A percentile compares a stretch with the other conserved stretches of the same genome.
These are phyloP conservation scores for Blastomussa wellsi DNA, from an alignment of 92 coral and sea anemone species.

Conservation along the genomic window DNA sequence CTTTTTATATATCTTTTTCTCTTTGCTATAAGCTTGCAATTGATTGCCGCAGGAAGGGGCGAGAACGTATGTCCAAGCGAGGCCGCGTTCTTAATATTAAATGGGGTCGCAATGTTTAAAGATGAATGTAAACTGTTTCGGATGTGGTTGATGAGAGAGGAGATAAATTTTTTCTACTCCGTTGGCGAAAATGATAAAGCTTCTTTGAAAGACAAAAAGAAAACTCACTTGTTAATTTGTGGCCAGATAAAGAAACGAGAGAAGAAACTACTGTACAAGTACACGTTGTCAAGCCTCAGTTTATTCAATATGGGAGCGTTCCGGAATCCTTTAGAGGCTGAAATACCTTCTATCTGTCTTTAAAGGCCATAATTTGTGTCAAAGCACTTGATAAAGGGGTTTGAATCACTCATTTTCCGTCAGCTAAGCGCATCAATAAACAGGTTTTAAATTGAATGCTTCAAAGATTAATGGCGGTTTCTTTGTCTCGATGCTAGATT, in stretches of 20 bases:
- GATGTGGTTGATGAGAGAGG: conserved; percentile 29
- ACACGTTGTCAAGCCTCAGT: background rate
- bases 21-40: background rate
- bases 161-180: conserved; percentile 26
- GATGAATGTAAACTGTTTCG: conserved; percentile 41
- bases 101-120: conserved; percentile 25
- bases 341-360: background rate
- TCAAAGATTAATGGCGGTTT: background rate
- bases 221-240: background rate
- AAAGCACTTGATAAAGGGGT: background rate
- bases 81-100: background rate
- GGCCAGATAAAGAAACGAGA: background rate
- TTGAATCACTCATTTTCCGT: background rate
- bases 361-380: background rate
- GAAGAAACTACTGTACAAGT: background rate
- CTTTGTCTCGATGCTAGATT: background rate
- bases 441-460: conserved; percentile 15
- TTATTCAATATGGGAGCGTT: background rate
- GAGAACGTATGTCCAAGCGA: background rate
- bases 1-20: background rate
- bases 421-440: background rate
- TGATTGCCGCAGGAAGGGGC: background rate
- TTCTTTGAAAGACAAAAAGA: background rate
- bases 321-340: background rate
- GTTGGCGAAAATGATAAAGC: conserved; percentile 4